phyloP scores from a whole-genome alignment of 2,888 invertebrate species.

The Callimorpha dominula region DNA sequence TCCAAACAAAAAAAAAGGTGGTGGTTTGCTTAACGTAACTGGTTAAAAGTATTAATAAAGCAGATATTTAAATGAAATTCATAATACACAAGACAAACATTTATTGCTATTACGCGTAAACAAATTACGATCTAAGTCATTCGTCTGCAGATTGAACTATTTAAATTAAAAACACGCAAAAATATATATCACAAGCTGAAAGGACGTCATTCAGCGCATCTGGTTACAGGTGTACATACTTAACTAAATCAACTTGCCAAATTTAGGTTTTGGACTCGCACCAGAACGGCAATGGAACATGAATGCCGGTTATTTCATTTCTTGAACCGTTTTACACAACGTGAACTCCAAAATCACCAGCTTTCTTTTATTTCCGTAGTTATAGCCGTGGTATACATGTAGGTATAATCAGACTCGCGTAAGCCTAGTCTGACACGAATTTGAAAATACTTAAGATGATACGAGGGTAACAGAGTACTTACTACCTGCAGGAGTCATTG shows the following conservation, averaged over 20 bases:
- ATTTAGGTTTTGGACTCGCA: not conserved
- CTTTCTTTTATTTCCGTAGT: not conserved
- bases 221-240: too few species aligned
- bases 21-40: too few species aligned
- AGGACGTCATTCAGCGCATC: too few species aligned
- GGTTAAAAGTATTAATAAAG: too few species aligned
- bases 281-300: not conserved
- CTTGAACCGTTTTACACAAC: conserved; percentile 1
- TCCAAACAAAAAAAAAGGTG: too few species aligned
- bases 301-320: not conserved
- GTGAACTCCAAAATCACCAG: not conserved
- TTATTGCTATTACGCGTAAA: not conserved
- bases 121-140: not conserved
- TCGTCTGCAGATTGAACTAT: not conserved
- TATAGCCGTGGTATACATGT: not conserved
- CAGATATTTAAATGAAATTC: not conserved
- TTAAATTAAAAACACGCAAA: too few species aligned
- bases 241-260: too few species aligned
- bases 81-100: not conserved
- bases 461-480: not conserved
- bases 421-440: not conserved
- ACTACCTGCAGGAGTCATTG: not conserved
- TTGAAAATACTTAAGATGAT: not conserved
- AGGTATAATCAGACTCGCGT: not conserved
- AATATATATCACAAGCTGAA: too few species aligned